phyloP scores from a whole-genome alignment of 2,797 vertebrate genomes.

The Valencia hispanica region DNA sequence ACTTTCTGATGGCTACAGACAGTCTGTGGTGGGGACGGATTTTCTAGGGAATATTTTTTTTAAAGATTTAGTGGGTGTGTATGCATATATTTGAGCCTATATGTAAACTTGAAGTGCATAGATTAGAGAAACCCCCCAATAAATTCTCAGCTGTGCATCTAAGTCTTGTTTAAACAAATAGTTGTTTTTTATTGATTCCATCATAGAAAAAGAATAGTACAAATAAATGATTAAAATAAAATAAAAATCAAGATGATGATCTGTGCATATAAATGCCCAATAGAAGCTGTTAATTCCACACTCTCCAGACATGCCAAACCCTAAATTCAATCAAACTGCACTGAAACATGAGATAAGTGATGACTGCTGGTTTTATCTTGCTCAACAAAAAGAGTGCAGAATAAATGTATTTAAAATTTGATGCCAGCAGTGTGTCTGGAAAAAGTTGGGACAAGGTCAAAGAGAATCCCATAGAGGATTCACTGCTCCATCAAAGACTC shows the following conservation, averaged over 20 bases:
- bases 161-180: neutral
- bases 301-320: neutral
- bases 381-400: slow-evolving; percentile 1
- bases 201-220: neutral
- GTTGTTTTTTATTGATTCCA: neutral
- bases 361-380: neutral
- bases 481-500: neutral
- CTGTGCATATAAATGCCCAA: neutral
- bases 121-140: neutral
- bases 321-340: neutral
- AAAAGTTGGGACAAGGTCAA: neutral
- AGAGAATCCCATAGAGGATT: slow-evolving; percentile 1
- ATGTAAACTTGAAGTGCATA: neutral
- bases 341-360: neutral
- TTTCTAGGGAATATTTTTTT: neutral
- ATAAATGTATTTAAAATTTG: neutral
- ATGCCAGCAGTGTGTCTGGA: neutral
- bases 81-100: neutral
- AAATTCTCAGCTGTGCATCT: neutral
- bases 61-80: neutral
- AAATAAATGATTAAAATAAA: neutral
- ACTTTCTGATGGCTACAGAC: neutral
- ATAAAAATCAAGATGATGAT: neutral
- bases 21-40: neutral
- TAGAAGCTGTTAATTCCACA: neutral